Percentiles rank a stretch among this genome's conserved stretches.
phyloP scores from a whole-genome alignment of 2,113 vertebrate genomes.

The Corythornis madagascariensis region DNA sequence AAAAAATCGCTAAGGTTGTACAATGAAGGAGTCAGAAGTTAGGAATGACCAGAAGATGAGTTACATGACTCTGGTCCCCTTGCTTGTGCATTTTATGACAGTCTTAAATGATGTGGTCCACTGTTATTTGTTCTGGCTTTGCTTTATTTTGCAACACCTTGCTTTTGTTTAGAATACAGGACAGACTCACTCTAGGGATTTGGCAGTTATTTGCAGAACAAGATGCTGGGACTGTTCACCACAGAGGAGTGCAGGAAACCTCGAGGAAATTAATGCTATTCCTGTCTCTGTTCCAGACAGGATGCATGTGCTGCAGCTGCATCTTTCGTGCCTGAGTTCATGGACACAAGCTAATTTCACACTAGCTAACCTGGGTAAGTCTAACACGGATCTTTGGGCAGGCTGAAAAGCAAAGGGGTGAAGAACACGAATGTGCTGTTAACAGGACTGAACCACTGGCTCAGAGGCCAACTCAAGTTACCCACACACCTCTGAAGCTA shows the following conservation, averaged over 20 bases:
- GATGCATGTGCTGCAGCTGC: constrained; percentile 1
- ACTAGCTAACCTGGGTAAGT: not conserved
- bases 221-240: not conserved
- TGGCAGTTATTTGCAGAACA: not conserved
- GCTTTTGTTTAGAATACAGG: constrained; percentile 9
- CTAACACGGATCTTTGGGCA: not conserved
- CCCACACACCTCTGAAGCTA: not conserved
- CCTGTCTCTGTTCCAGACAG: constrained; percentile 48
- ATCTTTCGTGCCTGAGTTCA: constrained; percentile 4
- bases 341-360: not conserved
- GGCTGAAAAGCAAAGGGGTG: not conserved
- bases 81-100: not conserved
- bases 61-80: not conserved
- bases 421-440: accelerated
- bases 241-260: not conserved
- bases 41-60: not conserved
- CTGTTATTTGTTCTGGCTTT: not conserved
- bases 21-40: not conserved
- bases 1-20: not conserved
- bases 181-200: not conserved
- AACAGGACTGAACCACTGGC: not conserved
- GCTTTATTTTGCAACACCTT: not conserved
- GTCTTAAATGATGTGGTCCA: not conserved
- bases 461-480: not conserved
- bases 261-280: constrained; percentile 40